A percentile compares a stretch with the other conserved stretches of the same genome.
Evolutionary conservation across 1,140 invertebrate species (phyloP).

Genomic region (Formica selysi): DNA sequence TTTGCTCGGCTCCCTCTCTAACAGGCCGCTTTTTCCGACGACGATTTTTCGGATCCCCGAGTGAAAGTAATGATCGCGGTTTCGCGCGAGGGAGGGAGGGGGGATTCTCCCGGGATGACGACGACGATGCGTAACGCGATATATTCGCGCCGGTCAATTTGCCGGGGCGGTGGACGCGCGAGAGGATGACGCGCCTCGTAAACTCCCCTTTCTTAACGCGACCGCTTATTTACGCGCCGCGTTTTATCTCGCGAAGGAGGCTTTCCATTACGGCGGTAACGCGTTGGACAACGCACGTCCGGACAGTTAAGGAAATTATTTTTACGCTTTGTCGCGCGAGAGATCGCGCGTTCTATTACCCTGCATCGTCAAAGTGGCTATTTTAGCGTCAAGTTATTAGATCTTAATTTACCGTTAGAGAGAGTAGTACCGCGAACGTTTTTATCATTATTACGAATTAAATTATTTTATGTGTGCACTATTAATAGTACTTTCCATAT

Average conservation of each 20-base stretch:
- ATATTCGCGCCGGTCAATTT: conserved; percentile 30
- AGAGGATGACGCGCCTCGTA: conserved; percentile 38
- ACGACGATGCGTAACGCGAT: conserved; percentile 18
- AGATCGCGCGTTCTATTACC: conserved; percentile 15
- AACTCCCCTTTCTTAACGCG: conserved; percentile 52
- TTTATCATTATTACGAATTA: conserved; percentile 5
- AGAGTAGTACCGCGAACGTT: not conserved
- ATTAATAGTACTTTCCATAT: not conserved
- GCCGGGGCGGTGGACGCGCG: not conserved
- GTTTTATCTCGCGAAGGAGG: conserved; percentile 46
- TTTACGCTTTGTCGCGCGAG: conserved; percentile 21
- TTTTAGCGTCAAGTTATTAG: conserved; percentile 33
- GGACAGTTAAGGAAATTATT: conserved; percentile 33
- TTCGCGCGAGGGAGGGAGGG: not conserved
- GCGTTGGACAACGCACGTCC: conserved; percentile 33
- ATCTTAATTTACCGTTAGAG: conserved; percentile 33
- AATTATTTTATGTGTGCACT: not conserved
- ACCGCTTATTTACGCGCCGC: conserved; percentile 48
- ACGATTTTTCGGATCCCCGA: conserved; percentile 9
- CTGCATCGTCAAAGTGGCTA: conserved; percentile 21
- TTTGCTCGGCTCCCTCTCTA: not conserved
- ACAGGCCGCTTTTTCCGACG: not conserved
- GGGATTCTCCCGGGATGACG: not conserved
- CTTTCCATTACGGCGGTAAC: conserved; percentile 71
- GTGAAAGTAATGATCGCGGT: conserved; percentile 25